Base-by-base conservation (phyloP, 1,140 invertebrate species). In the Pogonus chalceus region DNA sequence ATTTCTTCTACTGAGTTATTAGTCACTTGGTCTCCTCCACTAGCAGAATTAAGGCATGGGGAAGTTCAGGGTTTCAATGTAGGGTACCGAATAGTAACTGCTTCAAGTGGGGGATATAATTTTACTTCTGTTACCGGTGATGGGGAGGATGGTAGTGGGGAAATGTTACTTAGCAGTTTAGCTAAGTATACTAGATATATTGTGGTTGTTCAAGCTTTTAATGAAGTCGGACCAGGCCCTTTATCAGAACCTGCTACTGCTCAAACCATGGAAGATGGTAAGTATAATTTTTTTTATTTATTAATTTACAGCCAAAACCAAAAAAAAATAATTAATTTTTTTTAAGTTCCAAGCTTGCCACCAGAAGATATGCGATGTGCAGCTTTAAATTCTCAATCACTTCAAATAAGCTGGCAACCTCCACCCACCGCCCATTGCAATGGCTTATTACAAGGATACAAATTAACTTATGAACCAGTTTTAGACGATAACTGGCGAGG, bases 361-460 rank as follows among this genome's bases (percentile, higher is more conserved):
- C 86, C 86, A 1, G 81, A 85, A 65, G 83, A 86, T 61, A 77
- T 89, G 16, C 71, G 79, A 21, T 89, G 86, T 66, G 79, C 78
- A 0, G 79, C 85, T 0, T 66, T 85, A 3, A 83, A 84, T 1
- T 87, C 88, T 0, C 79, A 87, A 58, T 88, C 83, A 14, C 70
- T 92, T 12, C 83, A 87, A 72, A 79, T 92, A 2, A 85, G 84
- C 14, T 92, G 89, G 89, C 83, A 88, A 49, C 84, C 87, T n/a
- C 88, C 88, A 0, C 81, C 83, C 7, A 76, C 79, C 35, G 78
- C 83, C 56, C 80, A 85, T 23, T 81, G 81, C 35, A 88, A 92
- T 65, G 90, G 90, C 9, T 74, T 90, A 26, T 76, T 92, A 53
- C 84, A 88, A 66, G 89, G 89, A 9, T 93, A 90, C 68, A 90